A percentile compares a stretch with the other conserved stretches of the same genome.
Conservation (phyloP, 2,113 vertebrate species). For the Dicentrarchus labrax region DNA sequence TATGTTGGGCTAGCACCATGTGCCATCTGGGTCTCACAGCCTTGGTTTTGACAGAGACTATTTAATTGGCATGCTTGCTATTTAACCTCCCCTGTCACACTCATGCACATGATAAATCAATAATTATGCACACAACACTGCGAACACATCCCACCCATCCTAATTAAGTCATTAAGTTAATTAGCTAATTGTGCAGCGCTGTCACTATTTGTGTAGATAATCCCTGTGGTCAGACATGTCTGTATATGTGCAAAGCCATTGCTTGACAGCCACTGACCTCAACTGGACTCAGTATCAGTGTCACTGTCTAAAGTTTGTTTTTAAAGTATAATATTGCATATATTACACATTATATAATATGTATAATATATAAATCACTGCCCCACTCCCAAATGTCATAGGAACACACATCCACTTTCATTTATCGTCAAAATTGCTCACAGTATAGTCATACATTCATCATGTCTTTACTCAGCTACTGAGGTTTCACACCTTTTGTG, state of each 20-base stretch:
- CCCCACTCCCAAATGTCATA: background rate
- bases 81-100: constrained; percentile 17
- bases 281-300: background rate
- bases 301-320: background rate
- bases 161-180: constrained; percentile 31
- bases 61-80: constrained; percentile 22
- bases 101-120: constrained; percentile 27
- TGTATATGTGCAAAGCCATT: background rate
- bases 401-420: background rate
- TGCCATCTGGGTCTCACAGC: constrained; percentile 1
- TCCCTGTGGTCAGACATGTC: background rate
- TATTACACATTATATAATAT: background rate
- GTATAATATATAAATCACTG: background rate
- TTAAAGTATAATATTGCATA: background rate
- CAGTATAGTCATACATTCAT: background rate
- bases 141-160: background rate
- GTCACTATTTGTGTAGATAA: constrained; percentile 3
- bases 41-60: background rate
- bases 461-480: background rate
- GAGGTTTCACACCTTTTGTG: constrained; percentile 13
- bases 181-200: constrained; percentile 19
- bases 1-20: background rate
- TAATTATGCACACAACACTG: constrained; percentile 28
- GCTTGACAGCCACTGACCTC: background rate
- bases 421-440: background rate